These are phyloP conservation scores for Rhopalosiphum nymphaeae DNA, from an alignment of 2,888 invertebrate species.

Conservation along the genomic window DNA sequence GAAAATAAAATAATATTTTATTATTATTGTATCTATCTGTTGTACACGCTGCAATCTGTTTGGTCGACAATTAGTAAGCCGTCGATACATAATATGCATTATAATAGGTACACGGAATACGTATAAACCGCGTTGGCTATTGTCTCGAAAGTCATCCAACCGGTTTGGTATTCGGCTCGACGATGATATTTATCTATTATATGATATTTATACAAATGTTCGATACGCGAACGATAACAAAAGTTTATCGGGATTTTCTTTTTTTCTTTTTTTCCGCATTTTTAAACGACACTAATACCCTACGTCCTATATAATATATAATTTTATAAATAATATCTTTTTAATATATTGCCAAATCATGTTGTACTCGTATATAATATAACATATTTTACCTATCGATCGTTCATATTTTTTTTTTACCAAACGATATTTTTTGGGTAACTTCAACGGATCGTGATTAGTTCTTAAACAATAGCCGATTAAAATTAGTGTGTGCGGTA, in stretches of 20 bases:
- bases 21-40: background rate
- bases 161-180: constrained; percentile 43
- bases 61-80: constrained; percentile 44
- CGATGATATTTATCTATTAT: constrained; percentile 42
- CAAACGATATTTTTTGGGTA: constrained; percentile 15
- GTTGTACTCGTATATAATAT: background rate
- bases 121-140: constrained; percentile 33
- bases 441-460: constrained; percentile 25
- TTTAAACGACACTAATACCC: background rate
- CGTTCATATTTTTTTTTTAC: background rate
- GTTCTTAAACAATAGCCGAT: constrained; percentile 47
- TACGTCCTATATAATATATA: background rate
- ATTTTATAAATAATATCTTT: background rate
- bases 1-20: background rate
- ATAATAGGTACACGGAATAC: background rate
- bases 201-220: constrained; percentile 44
- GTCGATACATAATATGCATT: background rate
- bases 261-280: background rate
- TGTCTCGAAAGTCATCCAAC: constrained; percentile 46
- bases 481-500: background rate
- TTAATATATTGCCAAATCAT: constrained; percentile 8
- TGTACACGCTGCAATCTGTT: background rate
- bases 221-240: constrained; percentile 31
- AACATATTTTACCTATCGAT: background rate
- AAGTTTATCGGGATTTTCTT: constrained; percentile 29